These are phyloP conservation scores for Leptopilina boulardi DNA, from an alignment of 1,140 invertebrate genomes.

Conservation along the genomic window DNA sequence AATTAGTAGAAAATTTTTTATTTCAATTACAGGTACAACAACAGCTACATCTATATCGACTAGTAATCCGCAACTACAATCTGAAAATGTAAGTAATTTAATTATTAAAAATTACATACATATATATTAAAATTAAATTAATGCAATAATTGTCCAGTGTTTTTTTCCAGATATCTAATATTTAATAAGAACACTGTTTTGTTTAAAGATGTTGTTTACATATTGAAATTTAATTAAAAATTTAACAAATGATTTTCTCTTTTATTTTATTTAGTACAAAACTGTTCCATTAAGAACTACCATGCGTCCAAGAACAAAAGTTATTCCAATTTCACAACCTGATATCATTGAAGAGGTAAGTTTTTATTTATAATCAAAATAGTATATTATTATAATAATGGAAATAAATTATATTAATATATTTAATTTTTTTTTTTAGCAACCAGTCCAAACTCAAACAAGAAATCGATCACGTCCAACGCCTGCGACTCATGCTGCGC, in stretches of 20 bases:
- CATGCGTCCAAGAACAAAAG: constrained; percentile 57
- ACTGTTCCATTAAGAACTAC: constrained; percentile 46
- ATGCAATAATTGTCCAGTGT: no score
- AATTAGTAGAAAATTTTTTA: background rate
- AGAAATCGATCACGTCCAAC: constrained; percentile 45
- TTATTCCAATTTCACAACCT: constrained; percentile 58
- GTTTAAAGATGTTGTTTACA: no score
- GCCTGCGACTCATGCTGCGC: constrained; percentile 53
- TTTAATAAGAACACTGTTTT: no score
- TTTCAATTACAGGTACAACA: constrained; percentile 38
- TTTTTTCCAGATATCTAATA: no score
- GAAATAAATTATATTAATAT: no score
- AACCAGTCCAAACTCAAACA: constrained; percentile 30
- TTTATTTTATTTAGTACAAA: constrained; percentile 55
- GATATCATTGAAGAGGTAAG: constrained; percentile 69
- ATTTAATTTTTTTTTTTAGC: constrained; percentile 21
- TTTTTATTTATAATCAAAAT: constrained; percentile 27
- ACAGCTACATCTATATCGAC: constrained; percentile 45
- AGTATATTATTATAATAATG: background rate
- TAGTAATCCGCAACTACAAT: constrained; percentile 51
- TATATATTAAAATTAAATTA: no score
- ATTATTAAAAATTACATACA: constrained; percentile 31
- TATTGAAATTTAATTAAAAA: no score
- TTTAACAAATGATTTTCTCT: no score
- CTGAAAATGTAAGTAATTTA: constrained; percentile 44